Evolutionary conservation across 1,140 invertebrate genomes (phyloP).

Genomic region (Drosophila insularis): DNA sequence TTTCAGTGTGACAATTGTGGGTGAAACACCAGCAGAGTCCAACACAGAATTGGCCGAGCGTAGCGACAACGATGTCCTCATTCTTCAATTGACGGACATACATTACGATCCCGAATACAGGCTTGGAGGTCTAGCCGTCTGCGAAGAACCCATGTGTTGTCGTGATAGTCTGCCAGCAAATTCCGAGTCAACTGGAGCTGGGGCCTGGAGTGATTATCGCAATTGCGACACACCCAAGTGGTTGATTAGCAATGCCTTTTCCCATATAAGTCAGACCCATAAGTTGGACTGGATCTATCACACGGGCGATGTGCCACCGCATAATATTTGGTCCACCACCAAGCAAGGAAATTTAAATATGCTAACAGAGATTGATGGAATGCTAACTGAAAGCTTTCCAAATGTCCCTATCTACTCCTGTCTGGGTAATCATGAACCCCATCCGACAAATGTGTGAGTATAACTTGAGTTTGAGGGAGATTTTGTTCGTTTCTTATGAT

Average conservation of each 20-base stretch:
- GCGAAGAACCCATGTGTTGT: constrained; percentile 91
- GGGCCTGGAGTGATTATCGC: constrained; percentile 90
- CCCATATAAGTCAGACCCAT: constrained; percentile 84
- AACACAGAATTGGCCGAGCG: constrained; percentile 45
- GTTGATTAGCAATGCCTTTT: constrained; percentile 85
- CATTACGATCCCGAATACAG: constrained; percentile 91
- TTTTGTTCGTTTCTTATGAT: too few species aligned
- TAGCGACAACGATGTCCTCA: constrained; percentile 79
- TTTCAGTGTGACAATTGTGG: constrained; percentile 51
- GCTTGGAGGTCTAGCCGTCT: constrained; percentile 85
- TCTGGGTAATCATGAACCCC: constrained; percentile 94
- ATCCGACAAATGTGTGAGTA: constrained; percentile 88
- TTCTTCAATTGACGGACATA: constrained; percentile 91
- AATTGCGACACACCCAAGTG: constrained; percentile 88
- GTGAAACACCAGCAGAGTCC: constrained; percentile 28
- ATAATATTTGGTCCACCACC: constrained; percentile 91
- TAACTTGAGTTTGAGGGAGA: too few species aligned
- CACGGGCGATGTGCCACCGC: constrained; percentile 92
- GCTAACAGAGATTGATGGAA: constrained; percentile 84
- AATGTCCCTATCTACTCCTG: constrained; percentile 87
- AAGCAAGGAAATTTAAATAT: constrained; percentile 86
- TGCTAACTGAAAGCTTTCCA: constrained; percentile 86
- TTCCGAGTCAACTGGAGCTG: constrained; percentile 79
- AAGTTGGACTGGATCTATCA: constrained; percentile 90
- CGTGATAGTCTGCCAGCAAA: constrained; percentile 73